Evolutionary conservation across 2,113 vertebrate genomes (phyloP), one percentile per base, ranked within the genome.

Genomic region (Amazona vittata): DNA sequence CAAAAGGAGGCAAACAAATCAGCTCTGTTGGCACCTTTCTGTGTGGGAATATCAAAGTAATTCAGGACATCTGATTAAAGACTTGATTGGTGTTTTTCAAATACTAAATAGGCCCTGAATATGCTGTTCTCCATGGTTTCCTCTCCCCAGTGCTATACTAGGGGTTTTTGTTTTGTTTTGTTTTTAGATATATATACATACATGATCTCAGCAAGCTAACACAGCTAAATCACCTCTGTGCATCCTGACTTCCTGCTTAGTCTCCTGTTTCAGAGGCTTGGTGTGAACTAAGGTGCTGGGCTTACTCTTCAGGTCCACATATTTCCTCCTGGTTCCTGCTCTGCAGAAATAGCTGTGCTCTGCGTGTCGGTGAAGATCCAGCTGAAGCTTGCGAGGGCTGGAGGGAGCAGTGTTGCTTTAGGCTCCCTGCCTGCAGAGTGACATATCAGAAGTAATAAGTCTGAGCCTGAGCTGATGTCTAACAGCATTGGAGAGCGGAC

Each of bases 381-480:
- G 95, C 86, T 52, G 94, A 94, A 96, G 92, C 68, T 68, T 81
- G 93, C 15, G 2, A 94, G 91, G 85, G 88, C 83, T 97, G 95
- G 96, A 96, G 94, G 89, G 65, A 97, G 89, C 83, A 33, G 76
- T 96, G 95, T 96, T 97, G 86, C 89, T 96, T 97, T 96, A 96
- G 96, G 96, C 90, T 96, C 91, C 62, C 80, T 96, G 95, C 96
- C 96, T 91, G 89, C 5, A 12, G 74, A 94, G 67, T 84, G 95
- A 96, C 96, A 96, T 93, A 96, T 96, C 96, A 96, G 92, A 84
- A 97, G 89, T 68, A 92, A 94, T 95, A 97, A 96, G 92, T 96
- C 92, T 96, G 92, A 96, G 95, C 83, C 83, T 17, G 69, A 86
- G 70, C 90, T 94, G 90, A 93, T 93, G 95, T 96, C 95, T 93